These are phyloP conservation scores for Notarius quadriscutis DNA, from an alignment of 2,113 vertebrate species.

Conservation along the genomic window DNA sequence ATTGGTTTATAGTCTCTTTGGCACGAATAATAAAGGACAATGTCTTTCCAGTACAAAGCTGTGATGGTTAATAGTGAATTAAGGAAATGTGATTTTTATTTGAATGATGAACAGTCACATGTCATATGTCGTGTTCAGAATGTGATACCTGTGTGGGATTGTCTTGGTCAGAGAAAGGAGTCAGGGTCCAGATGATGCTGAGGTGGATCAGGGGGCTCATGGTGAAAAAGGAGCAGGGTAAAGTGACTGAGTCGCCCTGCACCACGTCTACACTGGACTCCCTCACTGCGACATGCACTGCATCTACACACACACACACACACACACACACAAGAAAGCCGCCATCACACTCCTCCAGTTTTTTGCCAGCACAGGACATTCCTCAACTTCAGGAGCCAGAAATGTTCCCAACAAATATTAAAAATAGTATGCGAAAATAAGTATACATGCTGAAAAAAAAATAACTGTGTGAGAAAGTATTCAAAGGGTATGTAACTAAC, in stretches of 20 bases:
- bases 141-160: slow-evolving; percentile 72
- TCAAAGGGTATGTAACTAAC: neutral
- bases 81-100: neutral
- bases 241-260: slow-evolving; percentile 66
- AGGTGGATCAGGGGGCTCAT: slow-evolving; percentile 71
- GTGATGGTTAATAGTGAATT: neutral
- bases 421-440: neutral
- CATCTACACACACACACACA: slow-evolving; percentile 31
- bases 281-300: slow-evolving; percentile 72
- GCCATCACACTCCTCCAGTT: neutral
- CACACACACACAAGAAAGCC: neutral
- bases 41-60: neutral
- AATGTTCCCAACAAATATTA: neutral
- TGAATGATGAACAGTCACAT: neutral
- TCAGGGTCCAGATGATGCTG: slow-evolving; percentile 80
- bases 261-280: slow-evolving; percentile 70
- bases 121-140: too few relatives aligned
- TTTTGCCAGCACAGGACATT: neutral
- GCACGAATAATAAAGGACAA: neutral
- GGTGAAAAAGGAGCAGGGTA: slow-evolving; percentile 78
- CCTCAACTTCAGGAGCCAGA: neutral
- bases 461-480: neutral
- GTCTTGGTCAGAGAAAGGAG: slow-evolving; percentile 67
- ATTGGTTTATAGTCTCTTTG: neutral
- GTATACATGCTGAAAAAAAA: neutral